Conservation (phyloP, 2,113 vertebrate genomes). For the Oenanthe oenanthe region DNA sequence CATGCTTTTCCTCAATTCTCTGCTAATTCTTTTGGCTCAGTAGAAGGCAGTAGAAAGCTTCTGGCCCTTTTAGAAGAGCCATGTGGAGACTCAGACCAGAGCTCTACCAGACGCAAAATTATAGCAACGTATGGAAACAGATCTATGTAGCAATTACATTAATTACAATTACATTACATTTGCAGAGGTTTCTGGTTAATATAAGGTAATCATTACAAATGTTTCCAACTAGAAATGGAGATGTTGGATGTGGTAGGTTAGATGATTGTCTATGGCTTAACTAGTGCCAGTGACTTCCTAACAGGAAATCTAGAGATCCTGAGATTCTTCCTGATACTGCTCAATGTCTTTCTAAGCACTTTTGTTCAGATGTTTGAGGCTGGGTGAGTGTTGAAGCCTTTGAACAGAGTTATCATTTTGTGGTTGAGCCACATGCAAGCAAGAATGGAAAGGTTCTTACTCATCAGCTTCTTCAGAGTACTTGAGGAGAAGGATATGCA, state of each 20-base stretch:
- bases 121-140: fast-evolving
- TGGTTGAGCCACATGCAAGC: background rate
- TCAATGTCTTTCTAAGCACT: background rate
- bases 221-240: background rate
- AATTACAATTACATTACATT: background rate
- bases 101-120: background rate
- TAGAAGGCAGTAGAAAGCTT: background rate
- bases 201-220: background rate
- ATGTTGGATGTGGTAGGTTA: background rate
- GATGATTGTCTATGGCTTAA: background rate
- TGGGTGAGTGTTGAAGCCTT: background rate
- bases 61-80: background rate
- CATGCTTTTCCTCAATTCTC: background rate
- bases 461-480: background rate
- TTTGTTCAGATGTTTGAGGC: background rate
- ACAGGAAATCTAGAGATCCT: background rate
- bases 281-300: background rate
- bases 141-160: background rate
- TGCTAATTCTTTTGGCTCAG: background rate
- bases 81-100: background rate
- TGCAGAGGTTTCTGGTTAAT: background rate
- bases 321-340: background rate
- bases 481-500: background rate
- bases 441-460: background rate
- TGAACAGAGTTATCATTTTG: background rate